Percentiles rank a stretch among this genome's conserved stretches.
phyloP scores from a whole-genome alignment of 2,888 invertebrate species.

The Isotomurus palustris region DNA sequence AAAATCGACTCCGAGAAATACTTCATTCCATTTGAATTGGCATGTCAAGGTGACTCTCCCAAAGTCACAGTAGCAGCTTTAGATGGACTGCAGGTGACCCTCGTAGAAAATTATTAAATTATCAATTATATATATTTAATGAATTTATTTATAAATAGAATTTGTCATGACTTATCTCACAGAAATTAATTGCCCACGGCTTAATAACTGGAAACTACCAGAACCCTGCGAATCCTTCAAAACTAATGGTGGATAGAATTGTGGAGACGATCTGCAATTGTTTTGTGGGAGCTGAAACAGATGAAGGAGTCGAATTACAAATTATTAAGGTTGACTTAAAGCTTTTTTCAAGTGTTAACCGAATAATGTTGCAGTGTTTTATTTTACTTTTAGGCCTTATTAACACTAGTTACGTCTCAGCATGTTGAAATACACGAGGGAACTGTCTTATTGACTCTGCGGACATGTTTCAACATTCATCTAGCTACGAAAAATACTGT shows the following conservation, averaged over 20 bases:
- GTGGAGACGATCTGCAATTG: conserved; percentile 97
- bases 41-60: conserved; percentile 93
- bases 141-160: neutral
- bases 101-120: neutral
- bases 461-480: conserved; percentile 98
- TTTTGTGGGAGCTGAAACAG: conserved; percentile 94
- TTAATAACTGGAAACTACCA: conserved; percentile 92
- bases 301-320: conserved; percentile 97
- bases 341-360: no score
- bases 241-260: conserved; percentile 90
- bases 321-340: conserved; percentile 88
- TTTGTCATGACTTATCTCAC: conserved; percentile 47
- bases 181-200: conserved; percentile 98
- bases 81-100: conserved; percentile 71
- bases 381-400: conserved; percentile 63
- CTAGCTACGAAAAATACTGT: conserved; percentile 93
- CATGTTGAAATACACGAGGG: conserved; percentile 98
- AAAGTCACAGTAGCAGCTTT: conserved; percentile 93
- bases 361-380: no score
- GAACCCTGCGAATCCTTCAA: conserved; percentile 86
- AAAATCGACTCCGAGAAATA: conserved; percentile 86
- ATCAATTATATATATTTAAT: no score
- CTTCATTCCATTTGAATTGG: conserved; percentile 95
- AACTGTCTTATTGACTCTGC: conserved; percentile 78
- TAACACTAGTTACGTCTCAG: conserved; percentile 97